phyloP scores from a whole-genome alignment of 2,797 vertebrate species.

The Neosilurus hyrtlii region DNA sequence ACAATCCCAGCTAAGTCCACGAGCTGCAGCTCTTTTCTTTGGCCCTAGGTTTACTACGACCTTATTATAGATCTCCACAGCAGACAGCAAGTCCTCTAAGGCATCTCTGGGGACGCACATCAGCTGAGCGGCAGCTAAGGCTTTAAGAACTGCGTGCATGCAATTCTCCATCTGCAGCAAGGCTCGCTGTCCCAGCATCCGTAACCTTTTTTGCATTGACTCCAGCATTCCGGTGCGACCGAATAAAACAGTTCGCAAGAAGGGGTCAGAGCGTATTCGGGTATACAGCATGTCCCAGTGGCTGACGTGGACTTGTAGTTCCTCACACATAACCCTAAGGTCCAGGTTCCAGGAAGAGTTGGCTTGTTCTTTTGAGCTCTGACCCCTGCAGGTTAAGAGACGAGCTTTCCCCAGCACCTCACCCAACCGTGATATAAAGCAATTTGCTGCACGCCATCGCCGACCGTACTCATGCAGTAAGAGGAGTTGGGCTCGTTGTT shows the following conservation, averaged over 20 bases:
- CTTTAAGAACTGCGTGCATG: slow-evolving; percentile 55
- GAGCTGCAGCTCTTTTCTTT: slow-evolving; percentile 43
- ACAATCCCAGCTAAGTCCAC: slow-evolving; percentile 47
- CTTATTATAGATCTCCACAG: slow-evolving; percentile 64
- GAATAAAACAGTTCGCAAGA: slow-evolving; percentile 54
- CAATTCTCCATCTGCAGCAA: slow-evolving; percentile 65
- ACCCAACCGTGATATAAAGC: slow-evolving; percentile 59
- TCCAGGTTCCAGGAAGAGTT: slow-evolving; percentile 42
- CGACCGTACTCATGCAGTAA: slow-evolving; percentile 68
- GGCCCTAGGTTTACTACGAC: slow-evolving; percentile 58
- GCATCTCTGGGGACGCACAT: slow-evolving; percentile 57
- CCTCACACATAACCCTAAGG: slow-evolving; percentile 63
- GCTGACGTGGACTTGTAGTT: slow-evolving; percentile 66
- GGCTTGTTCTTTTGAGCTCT: slow-evolving; percentile 33
- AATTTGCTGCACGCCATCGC: slow-evolving; percentile 53
- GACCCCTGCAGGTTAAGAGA: slow-evolving; percentile 7
- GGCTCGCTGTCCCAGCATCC: slow-evolving; percentile 61
- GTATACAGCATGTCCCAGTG: slow-evolving; percentile 69
- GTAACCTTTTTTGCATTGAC: slow-evolving; percentile 58
- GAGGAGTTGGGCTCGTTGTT: slow-evolving; percentile 69
- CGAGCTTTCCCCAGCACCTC: slow-evolving; percentile 57
- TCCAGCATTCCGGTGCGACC: slow-evolving; percentile 47
- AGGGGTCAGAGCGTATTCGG: slow-evolving; percentile 61
- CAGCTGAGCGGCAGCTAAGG: slow-evolving; percentile 51
- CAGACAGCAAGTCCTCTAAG: slow-evolving; percentile 67